Evolutionary conservation across 2,113 vertebrate genomes (phyloP).

Genomic region (Seriola dumerili): DNA sequence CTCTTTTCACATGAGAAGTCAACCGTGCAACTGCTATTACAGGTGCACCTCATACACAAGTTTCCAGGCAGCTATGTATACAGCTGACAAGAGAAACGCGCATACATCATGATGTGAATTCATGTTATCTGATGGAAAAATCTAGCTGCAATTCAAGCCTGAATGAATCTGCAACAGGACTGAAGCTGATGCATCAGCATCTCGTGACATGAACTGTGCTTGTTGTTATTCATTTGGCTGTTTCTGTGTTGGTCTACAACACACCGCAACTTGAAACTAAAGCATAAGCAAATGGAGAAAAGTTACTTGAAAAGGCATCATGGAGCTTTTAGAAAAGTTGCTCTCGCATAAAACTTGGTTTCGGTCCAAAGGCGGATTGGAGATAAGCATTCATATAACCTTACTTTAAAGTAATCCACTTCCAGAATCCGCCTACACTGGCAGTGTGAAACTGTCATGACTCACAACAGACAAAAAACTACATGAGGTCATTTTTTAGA

Average conservation of each 20-base stretch:
- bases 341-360: too few relatives aligned
- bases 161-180: slow-evolving; percentile 16
- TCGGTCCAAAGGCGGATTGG: not conserved
- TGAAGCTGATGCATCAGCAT: slow-evolving; percentile 20
- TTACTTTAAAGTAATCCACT: not conserved
- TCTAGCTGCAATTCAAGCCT: slow-evolving; percentile 25
- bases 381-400: not conserved
- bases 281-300: too few relatives aligned
- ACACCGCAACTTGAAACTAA: not conserved
- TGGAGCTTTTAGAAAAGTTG: too few relatives aligned
- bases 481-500: not conserved
- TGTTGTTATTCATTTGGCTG: not conserved
- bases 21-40: slow-evolving; percentile 57
- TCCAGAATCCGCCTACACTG: too few relatives aligned
- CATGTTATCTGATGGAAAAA: slow-evolving; percentile 52
- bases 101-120: slow-evolving; percentile 12
- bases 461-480: not conserved
- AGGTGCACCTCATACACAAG: slow-evolving; percentile 37
- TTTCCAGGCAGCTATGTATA: slow-evolving; percentile 33
- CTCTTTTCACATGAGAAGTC: slow-evolving; percentile 36
- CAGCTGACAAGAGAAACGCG: slow-evolving; percentile 18
- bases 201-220: not conserved
- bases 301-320: not conserved
- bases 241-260: not conserved
- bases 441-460: too few relatives aligned